phyloP scores from a whole-genome alignment of 2,888 invertebrate genomes.

The Leucophenga montana region DNA sequence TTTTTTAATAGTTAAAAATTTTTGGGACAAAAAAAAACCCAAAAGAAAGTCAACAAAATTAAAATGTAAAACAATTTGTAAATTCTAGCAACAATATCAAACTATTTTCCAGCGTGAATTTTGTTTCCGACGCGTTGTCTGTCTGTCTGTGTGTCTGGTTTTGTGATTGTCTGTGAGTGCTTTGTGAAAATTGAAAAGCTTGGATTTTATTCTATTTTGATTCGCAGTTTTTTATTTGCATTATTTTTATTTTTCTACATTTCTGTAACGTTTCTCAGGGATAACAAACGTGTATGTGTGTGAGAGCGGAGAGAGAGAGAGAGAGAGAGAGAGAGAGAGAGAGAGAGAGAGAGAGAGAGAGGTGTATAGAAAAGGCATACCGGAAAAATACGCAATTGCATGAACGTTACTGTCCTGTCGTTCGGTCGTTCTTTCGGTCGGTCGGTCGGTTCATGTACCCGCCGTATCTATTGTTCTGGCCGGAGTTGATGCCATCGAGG shows the following conservation, averaged over 20 bases:
- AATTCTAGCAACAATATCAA: background rate
- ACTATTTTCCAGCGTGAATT: too few relatives aligned
- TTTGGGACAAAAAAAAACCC: too few relatives aligned
- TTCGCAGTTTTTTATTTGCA: background rate
- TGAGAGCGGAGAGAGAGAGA: too few relatives aligned
- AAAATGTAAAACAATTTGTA: too few relatives aligned
- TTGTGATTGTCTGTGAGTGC: background rate
- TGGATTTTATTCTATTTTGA: slow-evolving; percentile 14
- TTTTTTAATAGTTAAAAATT: too few relatives aligned
- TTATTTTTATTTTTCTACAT: background rate
- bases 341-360: too few relatives aligned
- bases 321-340: too few relatives aligned
- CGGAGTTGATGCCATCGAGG: background rate
- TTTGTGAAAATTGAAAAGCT: slow-evolving; percentile 8
- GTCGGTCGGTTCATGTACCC: background rate
- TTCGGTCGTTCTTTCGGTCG: background rate
- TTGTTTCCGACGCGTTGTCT: background rate
- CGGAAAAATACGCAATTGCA: slow-evolving; percentile 21
- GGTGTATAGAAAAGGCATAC: background rate
- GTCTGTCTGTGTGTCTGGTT: background rate
- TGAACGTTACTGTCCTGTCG: background rate
- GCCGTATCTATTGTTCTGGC: slow-evolving; percentile 5
- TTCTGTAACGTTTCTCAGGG: background rate
- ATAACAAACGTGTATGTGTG: too few relatives aligned
- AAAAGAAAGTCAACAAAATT: too few relatives aligned